A percentile compares a stretch with the other conserved stretches of the same genome.
phyloP scores from a whole-genome alignment of 1,140 invertebrate species.

The Charaxes varanes region DNA sequence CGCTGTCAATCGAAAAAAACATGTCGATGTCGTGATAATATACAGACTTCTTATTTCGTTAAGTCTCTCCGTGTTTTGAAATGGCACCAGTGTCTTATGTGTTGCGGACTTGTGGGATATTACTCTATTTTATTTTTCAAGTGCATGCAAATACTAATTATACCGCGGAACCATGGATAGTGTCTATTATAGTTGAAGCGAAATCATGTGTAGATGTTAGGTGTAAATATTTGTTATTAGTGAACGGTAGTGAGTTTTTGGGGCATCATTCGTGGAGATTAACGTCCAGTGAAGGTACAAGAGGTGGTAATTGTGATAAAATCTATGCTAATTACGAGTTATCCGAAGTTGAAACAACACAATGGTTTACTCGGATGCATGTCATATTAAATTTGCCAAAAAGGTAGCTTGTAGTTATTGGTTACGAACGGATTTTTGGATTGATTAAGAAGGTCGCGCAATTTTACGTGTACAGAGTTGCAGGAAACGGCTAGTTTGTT shows the following conservation, averaged over 20 bases:
- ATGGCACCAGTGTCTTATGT: constrained; percentile 54
- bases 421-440: too few species aligned
- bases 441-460: too few species aligned
- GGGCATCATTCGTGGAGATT: constrained; percentile 62
- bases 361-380: constrained; percentile 32
- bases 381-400: too few species aligned
- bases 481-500: too few species aligned
- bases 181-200: constrained; percentile 42
- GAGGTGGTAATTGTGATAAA: constrained; percentile 48
- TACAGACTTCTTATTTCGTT: constrained; percentile 37
- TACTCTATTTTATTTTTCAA: constrained; percentile 43
- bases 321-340: constrained; percentile 60
- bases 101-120: constrained; percentile 70
- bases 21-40: constrained; percentile 40
- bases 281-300: constrained; percentile 40
- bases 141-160: constrained; percentile 33
- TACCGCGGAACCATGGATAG: constrained; percentile 47
- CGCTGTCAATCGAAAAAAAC: constrained; percentile 53
- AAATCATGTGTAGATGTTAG: constrained; percentile 50
- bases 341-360: constrained; percentile 40
- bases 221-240: constrained; percentile 63
- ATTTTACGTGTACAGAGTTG: too few species aligned
- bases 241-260: constrained; percentile 54
- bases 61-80: constrained; percentile 28
- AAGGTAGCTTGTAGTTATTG: too few species aligned